phyloP scores from a whole-genome alignment of 2,888 invertebrate species.

The Agrochola circellaris region DNA sequence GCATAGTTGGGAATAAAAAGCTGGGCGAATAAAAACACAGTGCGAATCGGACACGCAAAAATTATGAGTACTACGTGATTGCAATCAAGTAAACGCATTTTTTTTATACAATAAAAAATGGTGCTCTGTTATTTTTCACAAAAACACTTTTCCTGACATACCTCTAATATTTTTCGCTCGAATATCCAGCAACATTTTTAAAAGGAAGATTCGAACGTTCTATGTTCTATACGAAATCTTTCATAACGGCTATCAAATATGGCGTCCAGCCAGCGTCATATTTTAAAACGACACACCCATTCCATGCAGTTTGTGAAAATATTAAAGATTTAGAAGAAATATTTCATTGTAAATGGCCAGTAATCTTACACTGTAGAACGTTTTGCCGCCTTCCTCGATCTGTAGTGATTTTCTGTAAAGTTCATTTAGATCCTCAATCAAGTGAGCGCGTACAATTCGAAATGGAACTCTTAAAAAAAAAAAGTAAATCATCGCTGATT shows the following conservation, averaged over 20 bases:
- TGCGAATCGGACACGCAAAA: neutral
- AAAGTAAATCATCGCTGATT: neutral
- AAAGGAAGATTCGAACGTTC: neutral
- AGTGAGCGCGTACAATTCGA: neutral
- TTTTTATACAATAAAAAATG: too few relatives aligned
- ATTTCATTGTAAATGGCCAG: neutral
- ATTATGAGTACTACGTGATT: neutral
- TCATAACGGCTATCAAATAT: conserved; percentile 40
- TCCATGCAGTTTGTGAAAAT: conserved; percentile 23
- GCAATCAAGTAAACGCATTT: too few relatives aligned
- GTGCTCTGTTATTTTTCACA: too few relatives aligned
- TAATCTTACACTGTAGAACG: neutral
- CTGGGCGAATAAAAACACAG: neutral
- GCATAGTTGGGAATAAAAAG: neutral
- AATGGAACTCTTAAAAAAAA: neutral
- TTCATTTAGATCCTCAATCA: neutral
- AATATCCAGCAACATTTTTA: conserved; percentile 4
- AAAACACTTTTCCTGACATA: neutral
- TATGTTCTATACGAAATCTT: neutral
- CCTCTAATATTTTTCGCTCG: neutral
- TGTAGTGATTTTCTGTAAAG: neutral
- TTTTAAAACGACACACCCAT: conserved; percentile 16
- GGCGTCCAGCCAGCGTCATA: conserved; percentile 49
- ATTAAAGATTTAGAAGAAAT: conserved; percentile 22
- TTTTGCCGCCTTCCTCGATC: neutral